Percentiles rank a stretch among this genome's conserved stretches.
phyloP scores from a whole-genome alignment of 2,888 invertebrate species.

The Drosophila mayaguana region DNA sequence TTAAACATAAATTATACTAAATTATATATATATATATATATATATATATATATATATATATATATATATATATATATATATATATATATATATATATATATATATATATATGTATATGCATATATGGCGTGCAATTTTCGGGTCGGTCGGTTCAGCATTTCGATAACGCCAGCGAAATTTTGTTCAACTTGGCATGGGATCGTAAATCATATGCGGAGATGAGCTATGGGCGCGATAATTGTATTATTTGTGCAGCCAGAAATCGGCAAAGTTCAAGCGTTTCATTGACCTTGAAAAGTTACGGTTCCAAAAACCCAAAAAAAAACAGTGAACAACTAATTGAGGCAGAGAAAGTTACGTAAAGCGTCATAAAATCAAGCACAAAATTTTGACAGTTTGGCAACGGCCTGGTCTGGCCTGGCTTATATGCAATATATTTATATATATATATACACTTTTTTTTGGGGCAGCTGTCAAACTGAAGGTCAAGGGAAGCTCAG shows the following conservation, averaged over 20 bases:
- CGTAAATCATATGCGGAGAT: conserved; percentile 29
- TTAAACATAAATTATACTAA: conserved; percentile 37
- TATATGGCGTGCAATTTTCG: conserved; percentile 33
- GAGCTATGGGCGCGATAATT: conserved; percentile 54
- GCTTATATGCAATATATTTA: neutral
- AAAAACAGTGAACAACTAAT: conserved; percentile 21
- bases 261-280: conserved; percentile 56
- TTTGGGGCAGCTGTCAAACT: conserved; percentile 54
- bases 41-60: conserved; percentile 9
- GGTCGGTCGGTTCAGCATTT: conserved; percentile 51
- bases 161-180: conserved; percentile 36
- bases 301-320: neutral
- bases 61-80: conserved; percentile 7
- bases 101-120: conserved; percentile 8
- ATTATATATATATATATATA: conserved; percentile 4
- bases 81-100: conserved; percentile 7
- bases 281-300: conserved; percentile 73
- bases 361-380: conserved; percentile 69
- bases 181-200: neutral
- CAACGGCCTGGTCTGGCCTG: conserved; percentile 23
- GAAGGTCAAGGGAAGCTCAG: conserved; percentile 74
- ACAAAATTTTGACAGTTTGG: conserved; percentile 56
- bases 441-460: conserved; percentile 28
- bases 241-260: conserved; percentile 38
- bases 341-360: conserved; percentile 72